Evolutionary conservation across 2,888 invertebrate species (phyloP).

Genomic region (Opisthograptis luteolata): DNA sequence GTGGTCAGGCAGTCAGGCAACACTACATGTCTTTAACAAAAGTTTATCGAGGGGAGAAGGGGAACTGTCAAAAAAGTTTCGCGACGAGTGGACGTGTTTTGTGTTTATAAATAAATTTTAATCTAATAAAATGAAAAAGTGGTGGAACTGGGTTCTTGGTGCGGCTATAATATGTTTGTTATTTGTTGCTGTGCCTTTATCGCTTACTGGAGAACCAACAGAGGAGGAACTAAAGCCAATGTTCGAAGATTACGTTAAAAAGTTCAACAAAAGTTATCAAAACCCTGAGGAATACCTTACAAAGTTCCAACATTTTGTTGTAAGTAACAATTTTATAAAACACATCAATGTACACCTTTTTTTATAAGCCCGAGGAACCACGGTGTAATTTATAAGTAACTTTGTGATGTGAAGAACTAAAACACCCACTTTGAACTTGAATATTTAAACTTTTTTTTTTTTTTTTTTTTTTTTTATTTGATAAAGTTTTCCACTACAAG

Average conservation of each 20-base stretch:
- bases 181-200: constrained; percentile 68
- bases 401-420: too few relatives aligned
- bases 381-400: too few relatives aligned
- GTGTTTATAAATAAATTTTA: constrained; percentile 17
- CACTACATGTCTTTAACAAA: too few relatives aligned
- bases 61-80: constrained; percentile 17
- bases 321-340: constrained; percentile 52
- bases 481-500: too few relatives aligned
- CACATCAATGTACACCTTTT: too few relatives aligned
- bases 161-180: constrained; percentile 63
- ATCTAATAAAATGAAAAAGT: constrained; percentile 63
- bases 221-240: constrained; percentile 58
- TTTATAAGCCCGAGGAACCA: too few relatives aligned
- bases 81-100: constrained; percentile 30
- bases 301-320: constrained; percentile 82
- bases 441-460: too few relatives aligned
- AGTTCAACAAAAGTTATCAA: constrained; percentile 83
- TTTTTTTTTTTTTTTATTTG: too few relatives aligned
- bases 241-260: constrained; percentile 78
- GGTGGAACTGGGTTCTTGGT: constrained; percentile 72
- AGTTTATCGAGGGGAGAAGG: too few relatives aligned
- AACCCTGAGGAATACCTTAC: constrained; percentile 73
- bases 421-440: too few relatives aligned
- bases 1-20: too few relatives aligned
- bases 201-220: constrained; percentile 46